Conservation (phyloP, 2,888 invertebrate genomes). For the Frankliniella intonsa region DNA sequence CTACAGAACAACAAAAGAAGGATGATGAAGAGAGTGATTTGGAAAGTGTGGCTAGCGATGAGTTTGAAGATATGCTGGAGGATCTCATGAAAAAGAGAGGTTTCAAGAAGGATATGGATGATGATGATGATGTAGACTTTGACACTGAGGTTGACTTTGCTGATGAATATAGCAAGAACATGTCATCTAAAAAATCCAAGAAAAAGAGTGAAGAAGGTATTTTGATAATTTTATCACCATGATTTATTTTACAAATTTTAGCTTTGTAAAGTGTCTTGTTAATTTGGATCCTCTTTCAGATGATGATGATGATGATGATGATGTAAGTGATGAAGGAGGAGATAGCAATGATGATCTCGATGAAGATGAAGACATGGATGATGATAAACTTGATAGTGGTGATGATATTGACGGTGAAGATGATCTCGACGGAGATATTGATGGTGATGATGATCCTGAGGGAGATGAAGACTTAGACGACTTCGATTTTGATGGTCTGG, state of each 20-base stretch:
- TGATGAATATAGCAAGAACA: slow-evolving; percentile 38
- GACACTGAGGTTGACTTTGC: slow-evolving; percentile 39
- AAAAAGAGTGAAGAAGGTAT: slow-evolving; percentile 14
- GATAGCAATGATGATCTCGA: slow-evolving; percentile 34
- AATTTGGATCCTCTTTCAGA: slow-evolving; percentile 27
- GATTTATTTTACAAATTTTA: background rate
- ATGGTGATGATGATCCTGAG: slow-evolving; percentile 46
- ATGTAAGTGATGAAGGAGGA: slow-evolving; percentile 18
- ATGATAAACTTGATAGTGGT: slow-evolving; percentile 38
- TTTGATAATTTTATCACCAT: background rate
- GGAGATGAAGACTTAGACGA: slow-evolving; percentile 47
- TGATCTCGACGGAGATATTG: slow-evolving; percentile 43
- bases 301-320: slow-evolving; percentile 28
- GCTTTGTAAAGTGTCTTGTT: background rate
- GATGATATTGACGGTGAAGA: slow-evolving; percentile 35
- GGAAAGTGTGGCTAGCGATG: slow-evolving; percentile 71
- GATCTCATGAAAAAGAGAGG: slow-evolving; percentile 45
- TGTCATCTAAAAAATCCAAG: slow-evolving; percentile 41
- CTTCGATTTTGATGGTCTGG: slow-evolving; percentile 44
- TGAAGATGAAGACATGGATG: slow-evolving; percentile 33
- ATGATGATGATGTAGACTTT: slow-evolving; percentile 58
- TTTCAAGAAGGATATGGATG: slow-evolving; percentile 50
- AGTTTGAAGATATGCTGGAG: slow-evolving; percentile 67
- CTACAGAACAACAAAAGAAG: slow-evolving; percentile 45
- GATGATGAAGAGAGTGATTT: slow-evolving; percentile 59